These are phyloP conservation scores for Limnothrissa miodon DNA, from an alignment of 2,113 vertebrate genomes.

Conservation along the genomic window DNA sequence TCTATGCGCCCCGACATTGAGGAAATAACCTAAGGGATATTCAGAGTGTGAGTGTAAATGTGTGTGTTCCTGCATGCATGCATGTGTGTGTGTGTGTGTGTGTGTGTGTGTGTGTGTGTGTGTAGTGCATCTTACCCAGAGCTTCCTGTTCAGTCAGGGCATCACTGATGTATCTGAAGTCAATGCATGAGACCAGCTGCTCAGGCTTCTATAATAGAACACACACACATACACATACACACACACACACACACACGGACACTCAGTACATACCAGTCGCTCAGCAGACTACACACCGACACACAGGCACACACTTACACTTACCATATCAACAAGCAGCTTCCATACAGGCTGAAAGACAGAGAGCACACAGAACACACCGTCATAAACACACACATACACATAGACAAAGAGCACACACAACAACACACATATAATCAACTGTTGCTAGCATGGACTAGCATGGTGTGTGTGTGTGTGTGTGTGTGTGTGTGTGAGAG, in stretches of 20 bases:
- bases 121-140: conserved; percentile 60
- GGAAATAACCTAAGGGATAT: too few species aligned
- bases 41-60: too few species aligned
- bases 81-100: neutral
- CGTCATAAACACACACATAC: neutral
- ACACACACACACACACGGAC: too few species aligned
- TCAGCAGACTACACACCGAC: too few species aligned
- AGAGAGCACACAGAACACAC: neutral
- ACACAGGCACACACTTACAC: conserved; percentile 35
- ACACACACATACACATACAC: too few species aligned
- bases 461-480: conserved; percentile 20
- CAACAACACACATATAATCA: neutral
- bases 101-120: neutral
- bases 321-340: conserved; percentile 77
- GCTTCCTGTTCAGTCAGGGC: conserved; percentile 75
- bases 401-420: too few species aligned
- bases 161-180: conserved; percentile 81
- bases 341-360: conserved; percentile 77
- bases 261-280: too few species aligned
- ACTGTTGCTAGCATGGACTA: neutral
- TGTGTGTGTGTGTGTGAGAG: conserved; percentile 16
- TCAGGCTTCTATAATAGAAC: conserved; percentile 67
- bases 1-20: too few species aligned
- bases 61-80: neutral
- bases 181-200: conserved; percentile 73